Conservation (phyloP, 2,113 vertebrate genomes). For the Copsychus sechellarum region DNA sequence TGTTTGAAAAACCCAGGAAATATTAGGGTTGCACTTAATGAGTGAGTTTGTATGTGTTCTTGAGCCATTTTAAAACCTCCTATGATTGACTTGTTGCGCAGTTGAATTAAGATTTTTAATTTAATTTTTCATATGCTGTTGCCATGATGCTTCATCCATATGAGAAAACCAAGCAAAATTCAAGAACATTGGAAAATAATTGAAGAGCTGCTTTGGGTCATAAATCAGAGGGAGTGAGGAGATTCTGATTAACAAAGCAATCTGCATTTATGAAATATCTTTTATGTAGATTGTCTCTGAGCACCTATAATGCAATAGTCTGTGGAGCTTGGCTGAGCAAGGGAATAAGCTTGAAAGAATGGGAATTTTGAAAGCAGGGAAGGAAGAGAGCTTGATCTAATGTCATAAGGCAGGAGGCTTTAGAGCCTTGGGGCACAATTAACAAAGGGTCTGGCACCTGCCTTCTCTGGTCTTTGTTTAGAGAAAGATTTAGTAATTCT, state of each 20-base stretch:
- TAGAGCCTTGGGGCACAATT: conserved; percentile 34
- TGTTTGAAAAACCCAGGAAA: not conserved
- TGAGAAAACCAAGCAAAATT: not conserved
- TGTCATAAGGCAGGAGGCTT: conserved; percentile 22
- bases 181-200: not conserved
- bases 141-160: not conserved
- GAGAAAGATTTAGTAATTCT: not conserved
- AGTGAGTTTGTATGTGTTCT: not conserved
- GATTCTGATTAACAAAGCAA: not conserved
- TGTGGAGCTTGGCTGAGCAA: not conserved
- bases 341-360: not conserved
- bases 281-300: not conserved
- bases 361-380: not conserved
- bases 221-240: not conserved
- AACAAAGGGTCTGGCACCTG: conserved; percentile 38
- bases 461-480: not conserved
- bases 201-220: not conserved
- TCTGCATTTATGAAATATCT: not conserved
- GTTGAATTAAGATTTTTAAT: not conserved
- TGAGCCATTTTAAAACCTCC: not conserved
- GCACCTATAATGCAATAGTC: not conserved
- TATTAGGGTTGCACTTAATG: not conserved
- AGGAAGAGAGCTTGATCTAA: conserved; percentile 12
- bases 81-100: not conserved
- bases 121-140: not conserved